phyloP scores from a whole-genome alignment of 2,113 vertebrate genomes.

The Pelvicachromis taeniatus region DNA sequence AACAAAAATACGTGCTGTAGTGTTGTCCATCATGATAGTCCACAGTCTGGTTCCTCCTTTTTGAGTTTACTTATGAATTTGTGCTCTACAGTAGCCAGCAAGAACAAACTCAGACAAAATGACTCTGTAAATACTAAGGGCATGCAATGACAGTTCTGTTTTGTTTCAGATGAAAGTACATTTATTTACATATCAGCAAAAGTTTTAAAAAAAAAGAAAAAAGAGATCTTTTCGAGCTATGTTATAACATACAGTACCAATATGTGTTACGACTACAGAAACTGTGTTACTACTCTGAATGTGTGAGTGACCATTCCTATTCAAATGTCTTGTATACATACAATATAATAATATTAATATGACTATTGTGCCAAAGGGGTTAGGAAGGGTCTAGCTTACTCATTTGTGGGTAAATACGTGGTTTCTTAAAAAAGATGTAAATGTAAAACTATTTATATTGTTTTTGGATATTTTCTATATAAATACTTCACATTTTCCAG shows the following conservation, averaged over 20 bases:
- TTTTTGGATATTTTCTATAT: conserved; percentile 68
- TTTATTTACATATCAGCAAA: conserved; percentile 65
- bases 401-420: conserved; percentile 50
- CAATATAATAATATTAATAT: conserved; percentile 60
- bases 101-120: conserved; percentile 56
- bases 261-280: conserved; percentile 64
- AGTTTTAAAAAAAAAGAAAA: conserved; percentile 27
- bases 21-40: not conserved
- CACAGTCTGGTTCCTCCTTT: not conserved
- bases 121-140: conserved; percentile 73
- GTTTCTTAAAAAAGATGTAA: conserved; percentile 56
- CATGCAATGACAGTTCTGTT: conserved; percentile 63
- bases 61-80: conserved; percentile 8
- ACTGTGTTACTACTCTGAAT: conserved; percentile 68
- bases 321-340: conserved; percentile 63
- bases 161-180: conserved; percentile 46
- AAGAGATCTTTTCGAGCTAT: conserved; percentile 52
- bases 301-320: conserved; percentile 64
- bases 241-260: conserved; percentile 57
- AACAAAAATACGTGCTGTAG: not conserved
- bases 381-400: conserved; percentile 44
- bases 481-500: conserved; percentile 64
- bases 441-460: conserved; percentile 69
- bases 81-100: conserved; percentile 56
- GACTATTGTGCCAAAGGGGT: conserved; percentile 74